A percentile compares a stretch with the other conserved stretches of the same genome.
These are phyloP conservation scores for Distichodus sexfasciatus DNA, from an alignment of 2,797 vertebrate genomes.

Conservation along the genomic window DNA sequence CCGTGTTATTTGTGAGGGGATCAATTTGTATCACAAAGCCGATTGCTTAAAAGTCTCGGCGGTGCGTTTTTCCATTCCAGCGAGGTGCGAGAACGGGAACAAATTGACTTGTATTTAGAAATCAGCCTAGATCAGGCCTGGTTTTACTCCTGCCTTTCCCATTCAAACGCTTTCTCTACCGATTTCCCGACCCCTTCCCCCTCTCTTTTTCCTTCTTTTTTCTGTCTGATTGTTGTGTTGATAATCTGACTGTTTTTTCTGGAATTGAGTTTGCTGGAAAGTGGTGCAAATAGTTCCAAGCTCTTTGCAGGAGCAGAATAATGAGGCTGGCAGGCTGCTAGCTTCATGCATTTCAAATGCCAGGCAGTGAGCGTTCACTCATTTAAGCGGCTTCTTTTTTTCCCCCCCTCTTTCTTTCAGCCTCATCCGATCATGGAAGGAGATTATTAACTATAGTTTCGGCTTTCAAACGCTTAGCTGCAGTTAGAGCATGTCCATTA, in stretches of 20 bases:
- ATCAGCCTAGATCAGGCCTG: slow-evolving; percentile 41
- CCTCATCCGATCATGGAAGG: slow-evolving; percentile 8
- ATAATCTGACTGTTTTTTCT: slow-evolving; percentile 29
- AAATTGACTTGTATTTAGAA: slow-evolving; percentile 46
- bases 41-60: slow-evolving; percentile 32
- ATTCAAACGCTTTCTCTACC: slow-evolving; percentile 28
- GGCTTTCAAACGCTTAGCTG: background rate
- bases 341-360: slow-evolving; percentile 33
- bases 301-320: slow-evolving; percentile 30
- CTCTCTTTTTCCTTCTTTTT: background rate
- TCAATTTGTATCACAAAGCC: slow-evolving; percentile 21
- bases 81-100: slow-evolving; percentile 24
- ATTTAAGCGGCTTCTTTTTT: background rate
- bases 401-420: background rate
- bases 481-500: slow-evolving; percentile 4
- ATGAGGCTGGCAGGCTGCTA: slow-evolving; percentile 31
- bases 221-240: slow-evolving; percentile 26
- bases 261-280: slow-evolving; percentile 35
- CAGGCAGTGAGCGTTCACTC: slow-evolving; percentile 17
- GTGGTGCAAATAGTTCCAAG: slow-evolving; percentile 24
- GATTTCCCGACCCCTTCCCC: too few species aligned
- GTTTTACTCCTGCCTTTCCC: slow-evolving; percentile 25
- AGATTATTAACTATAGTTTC: slow-evolving; percentile 27
- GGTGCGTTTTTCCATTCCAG: slow-evolving; percentile 11
- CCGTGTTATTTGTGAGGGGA: slow-evolving; percentile 33